A percentile compares a stretch with the other conserved stretches of the same genome.
Conservation (phyloP, 2,113 vertebrate species). For the Sturnira hondurensis region DNA sequence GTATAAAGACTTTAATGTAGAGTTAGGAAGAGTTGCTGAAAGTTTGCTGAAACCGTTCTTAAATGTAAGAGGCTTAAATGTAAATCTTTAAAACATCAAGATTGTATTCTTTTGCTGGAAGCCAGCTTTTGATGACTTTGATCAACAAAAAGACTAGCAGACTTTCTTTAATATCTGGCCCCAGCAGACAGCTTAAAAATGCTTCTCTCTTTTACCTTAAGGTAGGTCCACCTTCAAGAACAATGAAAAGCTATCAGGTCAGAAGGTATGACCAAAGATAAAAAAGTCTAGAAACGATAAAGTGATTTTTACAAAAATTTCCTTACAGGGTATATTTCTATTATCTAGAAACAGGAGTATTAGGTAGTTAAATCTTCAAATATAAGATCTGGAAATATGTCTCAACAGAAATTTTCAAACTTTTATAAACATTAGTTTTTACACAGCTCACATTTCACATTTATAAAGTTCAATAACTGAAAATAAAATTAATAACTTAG, state of each 20-base stretch:
- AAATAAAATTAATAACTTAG: neutral
- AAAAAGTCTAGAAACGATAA: neutral
- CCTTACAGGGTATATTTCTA: neutral
- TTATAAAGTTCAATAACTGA: conserved; percentile 2
- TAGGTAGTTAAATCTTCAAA: neutral
- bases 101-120: neutral
- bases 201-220: neutral
- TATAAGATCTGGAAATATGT: neutral
- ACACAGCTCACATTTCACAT: neutral
- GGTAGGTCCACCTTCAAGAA: neutral
- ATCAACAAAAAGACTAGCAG: neutral
- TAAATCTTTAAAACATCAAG: neutral
- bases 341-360: neutral
- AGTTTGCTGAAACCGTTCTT: neutral
- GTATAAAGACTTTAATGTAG: neutral
- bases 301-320: neutral
- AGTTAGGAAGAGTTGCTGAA: neutral
- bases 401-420: conserved; percentile 7
- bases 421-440: neutral
- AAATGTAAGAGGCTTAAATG: neutral
- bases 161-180: neutral
- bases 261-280: neutral
- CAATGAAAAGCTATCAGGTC: neutral
- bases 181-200: neutral
- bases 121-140: neutral